These are phyloP conservation scores for Tetranychus piercei DNA, from an alignment of 2,888 invertebrate species.

Conservation along the genomic window DNA sequence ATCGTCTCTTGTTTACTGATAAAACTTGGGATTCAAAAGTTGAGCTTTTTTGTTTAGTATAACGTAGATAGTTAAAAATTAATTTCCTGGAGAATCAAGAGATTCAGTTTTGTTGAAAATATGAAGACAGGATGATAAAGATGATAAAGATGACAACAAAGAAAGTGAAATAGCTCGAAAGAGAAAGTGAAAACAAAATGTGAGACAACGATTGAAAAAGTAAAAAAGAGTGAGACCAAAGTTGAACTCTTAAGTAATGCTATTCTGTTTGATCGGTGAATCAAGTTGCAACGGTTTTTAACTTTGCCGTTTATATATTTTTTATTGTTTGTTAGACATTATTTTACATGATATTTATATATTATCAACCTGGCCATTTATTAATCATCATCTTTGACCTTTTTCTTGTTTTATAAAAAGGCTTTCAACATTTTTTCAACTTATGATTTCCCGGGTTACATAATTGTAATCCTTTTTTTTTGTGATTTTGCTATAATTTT, in stretches of 20 bases:
- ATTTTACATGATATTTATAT: no score
- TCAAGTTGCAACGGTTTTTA: neutral
- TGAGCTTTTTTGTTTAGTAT: no score
- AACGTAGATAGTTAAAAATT: neutral
- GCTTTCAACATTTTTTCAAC: neutral
- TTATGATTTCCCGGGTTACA: conserved; percentile 4
- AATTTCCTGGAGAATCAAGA: neutral
- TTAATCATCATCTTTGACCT: neutral
- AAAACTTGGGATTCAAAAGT: no score
- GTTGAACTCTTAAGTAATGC: neutral
- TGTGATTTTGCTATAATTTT: neutral
- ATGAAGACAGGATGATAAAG: neutral
- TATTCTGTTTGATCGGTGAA: neutral
- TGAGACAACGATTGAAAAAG: neutral
- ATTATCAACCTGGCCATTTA: no score
- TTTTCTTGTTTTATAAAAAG: neutral
- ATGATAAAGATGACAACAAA: neutral
- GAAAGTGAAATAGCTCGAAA: neutral
- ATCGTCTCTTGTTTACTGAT: neutral
- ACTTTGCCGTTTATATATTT: neutral
- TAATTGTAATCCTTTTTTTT: neutral
- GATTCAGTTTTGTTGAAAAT: neutral
- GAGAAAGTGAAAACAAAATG: conserved; percentile 6
- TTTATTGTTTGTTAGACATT: no score
- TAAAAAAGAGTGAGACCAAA: neutral